Conservation (phyloP, 2,888 invertebrate species). For the Nephrocerus scutellatus region DNA sequence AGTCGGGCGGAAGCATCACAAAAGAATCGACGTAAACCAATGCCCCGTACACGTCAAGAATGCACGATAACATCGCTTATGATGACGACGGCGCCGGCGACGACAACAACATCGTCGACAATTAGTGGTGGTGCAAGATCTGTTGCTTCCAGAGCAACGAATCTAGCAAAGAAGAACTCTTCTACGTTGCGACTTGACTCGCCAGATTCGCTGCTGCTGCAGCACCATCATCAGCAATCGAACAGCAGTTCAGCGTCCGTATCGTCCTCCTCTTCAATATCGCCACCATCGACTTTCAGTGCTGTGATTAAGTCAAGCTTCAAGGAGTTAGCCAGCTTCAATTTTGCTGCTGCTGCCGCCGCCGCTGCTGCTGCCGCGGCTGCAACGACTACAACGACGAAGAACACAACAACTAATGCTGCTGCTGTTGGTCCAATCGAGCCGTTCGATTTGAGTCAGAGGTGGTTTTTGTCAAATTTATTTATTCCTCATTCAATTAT, state of each 20-base stretch:
- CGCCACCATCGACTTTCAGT: conserved; percentile 15
- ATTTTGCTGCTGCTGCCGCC: conserved; percentile 18
- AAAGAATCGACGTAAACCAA: conserved; percentile 29
- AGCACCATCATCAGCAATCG: conserved; percentile 5
- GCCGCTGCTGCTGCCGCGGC: background rate
- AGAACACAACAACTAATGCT: conserved; percentile 1
- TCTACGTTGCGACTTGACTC: too few relatives aligned
- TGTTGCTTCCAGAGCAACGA: too few relatives aligned
- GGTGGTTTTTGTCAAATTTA: conserved; percentile 22
- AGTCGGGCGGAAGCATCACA: conserved; percentile 8
- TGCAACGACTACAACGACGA: background rate
- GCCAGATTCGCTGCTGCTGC: background rate
- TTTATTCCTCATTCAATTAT: too few relatives aligned
- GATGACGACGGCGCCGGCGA: background rate
- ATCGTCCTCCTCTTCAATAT: conserved; percentile 6
- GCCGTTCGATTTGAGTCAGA: conserved; percentile 29
- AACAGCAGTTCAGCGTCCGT: conserved; percentile 1
- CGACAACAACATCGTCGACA: too few relatives aligned
- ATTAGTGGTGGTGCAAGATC: too few relatives aligned
- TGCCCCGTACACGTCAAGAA: conserved; percentile 26
- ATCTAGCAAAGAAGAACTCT: too few relatives aligned
- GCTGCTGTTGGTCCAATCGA: conserved; percentile 25
- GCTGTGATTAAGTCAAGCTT: conserved; percentile 26
- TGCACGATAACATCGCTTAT: conserved; percentile 19
- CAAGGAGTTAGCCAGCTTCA: conserved; percentile 23